phyloP scores from a whole-genome alignment of 2,113 vertebrate genomes.

The Todiramphus saurophagus region DNA sequence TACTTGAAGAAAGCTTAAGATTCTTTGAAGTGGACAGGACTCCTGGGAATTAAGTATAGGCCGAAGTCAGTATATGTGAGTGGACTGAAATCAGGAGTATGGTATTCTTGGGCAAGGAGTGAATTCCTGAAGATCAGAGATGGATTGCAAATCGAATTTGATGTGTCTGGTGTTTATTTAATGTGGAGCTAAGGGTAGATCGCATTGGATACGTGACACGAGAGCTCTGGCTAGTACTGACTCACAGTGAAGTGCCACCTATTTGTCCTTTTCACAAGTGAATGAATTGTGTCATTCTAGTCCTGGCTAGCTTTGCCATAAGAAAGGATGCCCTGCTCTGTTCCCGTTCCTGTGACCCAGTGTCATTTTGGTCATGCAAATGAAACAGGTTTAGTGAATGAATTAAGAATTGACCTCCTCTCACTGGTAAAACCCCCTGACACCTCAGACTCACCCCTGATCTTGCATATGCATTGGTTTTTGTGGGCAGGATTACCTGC shows the following conservation, averaged over 20 bases:
- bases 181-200: neutral
- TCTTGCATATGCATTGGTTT: neutral
- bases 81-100: neutral
- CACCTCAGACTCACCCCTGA: neutral
- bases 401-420: neutral
- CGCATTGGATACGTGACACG: neutral
- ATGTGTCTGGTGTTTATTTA: neutral
- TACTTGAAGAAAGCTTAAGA: neutral
- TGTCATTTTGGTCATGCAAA: conserved; percentile 16
- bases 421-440: neutral
- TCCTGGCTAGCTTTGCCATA: conserved; percentile 2
- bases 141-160: neutral
- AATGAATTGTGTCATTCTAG: neutral
- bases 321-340: neutral
- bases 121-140: neutral
- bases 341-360: neutral
- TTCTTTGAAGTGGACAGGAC: neutral
- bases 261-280: neutral
- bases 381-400: neutral
- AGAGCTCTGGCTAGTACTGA: neutral
- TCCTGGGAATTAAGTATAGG: neutral
- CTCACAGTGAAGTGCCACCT: conserved; percentile 13
- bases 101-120: neutral
- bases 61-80: neutral
- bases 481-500: neutral